A percentile compares a stretch with the other conserved stretches of the same genome.
Conservation (phyloP, 35 echinoderm and acorn worm genomes). For the Ophioderma brevispina region DNA sequence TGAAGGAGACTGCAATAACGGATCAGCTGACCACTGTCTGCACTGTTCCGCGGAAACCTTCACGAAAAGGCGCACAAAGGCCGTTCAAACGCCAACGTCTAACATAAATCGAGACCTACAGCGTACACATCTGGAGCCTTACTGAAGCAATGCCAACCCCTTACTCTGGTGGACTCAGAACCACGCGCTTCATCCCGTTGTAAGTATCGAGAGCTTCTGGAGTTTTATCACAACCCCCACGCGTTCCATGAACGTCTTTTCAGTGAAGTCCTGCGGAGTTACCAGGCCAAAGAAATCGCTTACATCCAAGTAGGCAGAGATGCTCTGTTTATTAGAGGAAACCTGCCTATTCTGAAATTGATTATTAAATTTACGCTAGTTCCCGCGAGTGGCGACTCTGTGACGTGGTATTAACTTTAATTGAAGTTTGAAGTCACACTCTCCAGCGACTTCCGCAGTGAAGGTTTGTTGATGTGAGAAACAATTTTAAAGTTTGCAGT, state of each 20-base stretch:
- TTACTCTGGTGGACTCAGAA: slow-evolving; percentile 46
- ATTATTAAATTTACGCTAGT: too few relatives aligned
- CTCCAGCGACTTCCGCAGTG: too few relatives aligned
- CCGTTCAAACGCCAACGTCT: not conserved
- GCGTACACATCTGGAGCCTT: not conserved
- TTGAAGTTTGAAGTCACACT: too few relatives aligned
- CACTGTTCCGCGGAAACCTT: not conserved
- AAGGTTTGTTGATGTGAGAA: too few relatives aligned
- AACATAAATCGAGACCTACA: not conserved
- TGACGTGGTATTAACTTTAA: too few relatives aligned
- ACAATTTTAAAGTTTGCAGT: too few relatives aligned
- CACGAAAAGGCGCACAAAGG: not conserved
- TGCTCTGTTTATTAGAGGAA: not conserved
- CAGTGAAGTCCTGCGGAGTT: slow-evolving; percentile 23
- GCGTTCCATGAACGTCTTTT: slow-evolving; percentile 37
- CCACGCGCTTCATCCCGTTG: not conserved
- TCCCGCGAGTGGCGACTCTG: too few relatives aligned
- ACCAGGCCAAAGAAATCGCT: slow-evolving; percentile 13
- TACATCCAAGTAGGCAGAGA: slow-evolving; percentile 40
- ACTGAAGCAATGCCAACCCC: not conserved
- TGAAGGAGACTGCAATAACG: not conserved
- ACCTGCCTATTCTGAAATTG: not conserved
- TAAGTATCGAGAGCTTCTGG: not conserved
- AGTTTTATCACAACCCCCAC: slow-evolving; percentile 32
- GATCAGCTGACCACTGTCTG: not conserved